These are phyloP conservation scores for Phthorimaea operculella DNA, from an alignment of 1,140 invertebrate species.

Conservation along the genomic window DNA sequence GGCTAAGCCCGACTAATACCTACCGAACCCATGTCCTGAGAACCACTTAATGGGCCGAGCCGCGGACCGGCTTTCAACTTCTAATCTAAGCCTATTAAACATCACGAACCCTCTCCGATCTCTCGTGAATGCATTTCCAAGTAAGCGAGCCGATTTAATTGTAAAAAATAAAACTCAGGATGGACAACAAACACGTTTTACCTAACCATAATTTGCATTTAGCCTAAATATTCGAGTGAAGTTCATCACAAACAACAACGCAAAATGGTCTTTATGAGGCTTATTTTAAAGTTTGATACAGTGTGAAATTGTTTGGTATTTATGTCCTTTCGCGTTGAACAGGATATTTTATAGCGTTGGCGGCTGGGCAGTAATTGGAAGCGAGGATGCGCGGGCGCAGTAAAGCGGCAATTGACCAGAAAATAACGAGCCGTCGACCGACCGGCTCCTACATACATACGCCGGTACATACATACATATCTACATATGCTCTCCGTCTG, in stretches of 20 bases:
- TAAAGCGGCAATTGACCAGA: conserved; percentile 67
- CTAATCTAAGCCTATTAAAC: conserved; percentile 66
- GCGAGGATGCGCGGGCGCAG: conserved; percentile 63
- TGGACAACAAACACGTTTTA: conserved; percentile 63
- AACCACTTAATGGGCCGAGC: conserved; percentile 38
- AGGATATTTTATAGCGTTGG: conserved; percentile 55
- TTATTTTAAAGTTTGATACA: conserved; percentile 15
- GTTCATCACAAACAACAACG: too few relatives aligned
- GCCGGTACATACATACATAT: conserved; percentile 15
- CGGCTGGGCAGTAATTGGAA: conserved; percentile 64
- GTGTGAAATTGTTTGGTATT: conserved; percentile 8
- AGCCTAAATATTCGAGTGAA: not conserved
- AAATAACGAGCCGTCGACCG: conserved; percentile 59
- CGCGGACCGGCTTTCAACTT: conserved; percentile 56
- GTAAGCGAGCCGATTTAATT: conserved; percentile 62
- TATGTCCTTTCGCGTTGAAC: conserved; percentile 21
- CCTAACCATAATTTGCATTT: conserved; percentile 64
- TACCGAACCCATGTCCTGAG: conserved; percentile 23
- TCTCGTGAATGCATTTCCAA: conserved; percentile 64
- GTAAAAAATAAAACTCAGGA: conserved; percentile 63
- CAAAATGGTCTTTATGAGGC: not conserved
- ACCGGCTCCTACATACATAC: conserved; percentile 21
- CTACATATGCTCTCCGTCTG: conserved; percentile 29
- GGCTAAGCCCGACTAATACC: conserved; percentile 16
- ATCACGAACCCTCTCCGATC: conserved; percentile 55